These are phyloP conservation scores for Pachymerium ferrugineum DNA, from an alignment of 2,888 invertebrate species.

Conservation along the genomic window DNA sequence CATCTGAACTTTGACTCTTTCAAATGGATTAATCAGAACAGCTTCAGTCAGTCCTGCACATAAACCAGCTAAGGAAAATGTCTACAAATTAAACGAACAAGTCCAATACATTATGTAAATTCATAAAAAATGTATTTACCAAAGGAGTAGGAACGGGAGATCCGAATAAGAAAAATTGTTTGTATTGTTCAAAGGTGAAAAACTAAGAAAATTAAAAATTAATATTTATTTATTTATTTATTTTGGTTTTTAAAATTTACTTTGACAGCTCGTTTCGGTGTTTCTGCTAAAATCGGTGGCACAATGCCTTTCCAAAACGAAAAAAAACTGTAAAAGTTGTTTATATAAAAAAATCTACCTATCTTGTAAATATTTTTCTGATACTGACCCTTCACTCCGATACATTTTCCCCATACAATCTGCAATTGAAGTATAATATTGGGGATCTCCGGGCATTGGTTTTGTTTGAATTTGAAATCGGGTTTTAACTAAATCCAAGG, in stretches of 20 bases:
- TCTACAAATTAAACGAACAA: conserved; percentile 52
- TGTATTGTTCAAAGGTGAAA: conserved; percentile 88
- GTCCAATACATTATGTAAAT: not conserved
- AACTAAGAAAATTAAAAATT: conserved; percentile 52
- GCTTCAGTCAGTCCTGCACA: conserved; percentile 88
- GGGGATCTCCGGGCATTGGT: conserved; percentile 51
- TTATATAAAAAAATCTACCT: not conserved
- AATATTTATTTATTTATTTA: not conserved
- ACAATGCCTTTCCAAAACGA: conserved; percentile 91
- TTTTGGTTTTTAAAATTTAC: conserved; percentile 44
- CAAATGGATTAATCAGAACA: conserved; percentile 86
- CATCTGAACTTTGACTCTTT: conserved; percentile 82
- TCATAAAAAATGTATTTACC: conserved; percentile 51
- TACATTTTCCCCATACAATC: conserved; percentile 90
- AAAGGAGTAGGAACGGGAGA: conserved; percentile 66
- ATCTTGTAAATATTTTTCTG: not conserved
- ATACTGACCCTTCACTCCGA: conserved; percentile 63
- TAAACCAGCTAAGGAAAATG: conserved; percentile 79
- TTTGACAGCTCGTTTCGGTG: conserved; percentile 89
- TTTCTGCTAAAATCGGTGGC: conserved; percentile 88
- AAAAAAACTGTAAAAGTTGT: conserved; percentile 47
- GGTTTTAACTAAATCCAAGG: conserved; percentile 87
- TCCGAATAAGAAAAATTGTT: conserved; percentile 75
- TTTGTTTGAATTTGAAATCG: conserved; percentile 69
- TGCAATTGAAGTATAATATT: conserved; percentile 65